phyloP scores from a whole-genome alignment of 2,797 vertebrate genomes.

The Balearica regulorum region DNA sequence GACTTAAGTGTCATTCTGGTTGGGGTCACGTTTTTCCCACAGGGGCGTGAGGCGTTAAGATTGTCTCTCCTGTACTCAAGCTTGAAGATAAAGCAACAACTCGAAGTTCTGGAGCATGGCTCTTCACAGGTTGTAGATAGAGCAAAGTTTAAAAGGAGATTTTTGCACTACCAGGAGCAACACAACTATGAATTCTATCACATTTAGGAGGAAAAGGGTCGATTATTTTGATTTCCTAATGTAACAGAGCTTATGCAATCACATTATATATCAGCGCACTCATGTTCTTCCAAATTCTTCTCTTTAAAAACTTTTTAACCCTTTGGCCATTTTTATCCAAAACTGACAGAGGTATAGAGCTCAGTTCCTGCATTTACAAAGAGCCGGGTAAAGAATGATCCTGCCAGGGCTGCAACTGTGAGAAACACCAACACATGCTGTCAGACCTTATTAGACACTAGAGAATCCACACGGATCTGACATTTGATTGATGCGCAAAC shows the following conservation, averaged over 20 bases:
- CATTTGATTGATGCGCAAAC: neutral
- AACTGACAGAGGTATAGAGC: neutral
- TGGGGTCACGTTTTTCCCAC: neutral
- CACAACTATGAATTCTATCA: neutral
- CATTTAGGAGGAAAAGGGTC: neutral
- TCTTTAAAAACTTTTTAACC: neutral
- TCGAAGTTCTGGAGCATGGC: neutral
- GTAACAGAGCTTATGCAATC: neutral
- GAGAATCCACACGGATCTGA: neutral
- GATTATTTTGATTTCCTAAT: conserved; percentile 10
- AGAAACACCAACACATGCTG: neutral
- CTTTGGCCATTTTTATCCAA: neutral
- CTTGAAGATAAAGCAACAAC: neutral
- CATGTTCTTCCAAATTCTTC: neutral
- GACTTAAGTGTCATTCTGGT: neutral
- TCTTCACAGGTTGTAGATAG: neutral
- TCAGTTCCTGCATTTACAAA: neutral
- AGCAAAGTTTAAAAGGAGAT: neutral
- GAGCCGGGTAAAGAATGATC: neutral
- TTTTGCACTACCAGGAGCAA: neutral
- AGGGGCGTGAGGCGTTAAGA: neutral
- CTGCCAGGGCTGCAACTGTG: neutral
- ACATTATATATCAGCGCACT: neutral
- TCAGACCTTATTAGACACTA: neutral
- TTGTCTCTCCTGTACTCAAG: neutral